phyloP scores from a whole-genome alignment of 2,888 invertebrate species.

The Achlya flavicornis region DNA sequence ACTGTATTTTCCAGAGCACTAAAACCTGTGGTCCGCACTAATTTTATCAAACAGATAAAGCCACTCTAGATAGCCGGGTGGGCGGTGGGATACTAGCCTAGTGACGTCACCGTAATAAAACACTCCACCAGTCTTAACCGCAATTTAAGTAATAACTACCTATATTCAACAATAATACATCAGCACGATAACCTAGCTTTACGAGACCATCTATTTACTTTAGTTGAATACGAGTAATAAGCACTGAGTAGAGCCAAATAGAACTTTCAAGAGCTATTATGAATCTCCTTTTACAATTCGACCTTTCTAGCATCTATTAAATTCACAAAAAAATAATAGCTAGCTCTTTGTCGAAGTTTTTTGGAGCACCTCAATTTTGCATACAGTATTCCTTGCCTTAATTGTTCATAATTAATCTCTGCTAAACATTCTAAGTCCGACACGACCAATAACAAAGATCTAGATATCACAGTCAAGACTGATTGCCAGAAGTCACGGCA shows the following conservation, averaged over 20 bases:
- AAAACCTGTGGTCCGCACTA: slow-evolving; percentile 54
- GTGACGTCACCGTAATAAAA: slow-evolving; percentile 53
- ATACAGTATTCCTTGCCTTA: background rate
- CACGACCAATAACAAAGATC: slow-evolving; percentile 34
- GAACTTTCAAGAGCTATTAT: background rate
- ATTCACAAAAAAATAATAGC: slow-evolving; percentile 1
- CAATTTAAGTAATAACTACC: slow-evolving; percentile 30
- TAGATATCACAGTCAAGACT: slow-evolving; percentile 45
- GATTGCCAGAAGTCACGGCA: slow-evolving; percentile 60
- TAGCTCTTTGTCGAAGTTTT: background rate
- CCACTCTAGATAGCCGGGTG: slow-evolving; percentile 63
- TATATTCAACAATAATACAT: slow-evolving; percentile 17
- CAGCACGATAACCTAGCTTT: slow-evolving; percentile 8
- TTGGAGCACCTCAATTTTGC: slow-evolving; percentile 5
- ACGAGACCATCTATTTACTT: background rate
- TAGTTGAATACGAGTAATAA: background rate
- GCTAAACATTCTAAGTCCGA: slow-evolving; percentile 10
- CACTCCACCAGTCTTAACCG: slow-evolving; percentile 33
- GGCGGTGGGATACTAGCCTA: slow-evolving; percentile 36
- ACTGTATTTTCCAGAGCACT: slow-evolving; percentile 49
- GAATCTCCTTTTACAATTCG: background rate
- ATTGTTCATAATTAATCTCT: slow-evolving; percentile 8
- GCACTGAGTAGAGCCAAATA: background rate
- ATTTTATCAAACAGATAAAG: slow-evolving; percentile 64
- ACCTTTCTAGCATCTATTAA: slow-evolving; percentile 4